Evolutionary conservation across 30 jellyfish, hydroid and myxozoan genomes (phyloP).

Genomic region (Pseudorhiza aurosa): DNA sequence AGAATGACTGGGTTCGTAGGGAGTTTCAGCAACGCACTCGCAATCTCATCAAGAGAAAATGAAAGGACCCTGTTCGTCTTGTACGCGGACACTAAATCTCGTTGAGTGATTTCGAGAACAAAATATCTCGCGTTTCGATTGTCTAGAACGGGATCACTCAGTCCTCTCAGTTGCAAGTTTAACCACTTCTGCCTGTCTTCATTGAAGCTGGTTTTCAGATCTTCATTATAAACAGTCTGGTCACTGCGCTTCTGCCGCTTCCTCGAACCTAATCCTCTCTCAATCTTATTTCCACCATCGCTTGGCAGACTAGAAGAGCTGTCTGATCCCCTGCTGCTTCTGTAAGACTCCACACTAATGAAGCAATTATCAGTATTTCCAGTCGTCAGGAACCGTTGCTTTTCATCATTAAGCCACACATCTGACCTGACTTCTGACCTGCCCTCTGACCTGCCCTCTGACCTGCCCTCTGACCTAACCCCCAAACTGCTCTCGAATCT

Average conservation of each 20-base stretch:
- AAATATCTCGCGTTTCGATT: constrained; percentile 16
- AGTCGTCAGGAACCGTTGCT: too few species aligned
- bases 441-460: too few species aligned
- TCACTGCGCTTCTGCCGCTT: background rate
- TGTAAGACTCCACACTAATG: background rate
- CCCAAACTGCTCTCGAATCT: too few species aligned
- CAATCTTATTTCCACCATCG: background rate
- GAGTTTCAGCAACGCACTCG: background rate
- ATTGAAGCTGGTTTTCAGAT: background rate
- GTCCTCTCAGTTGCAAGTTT: constrained; percentile 16
- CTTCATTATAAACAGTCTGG: background rate
- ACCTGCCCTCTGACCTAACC: too few species aligned
- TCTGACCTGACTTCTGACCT: too few species aligned
- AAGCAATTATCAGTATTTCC: too few species aligned
- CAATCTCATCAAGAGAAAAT: background rate
- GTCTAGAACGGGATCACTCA: constrained; percentile 11
- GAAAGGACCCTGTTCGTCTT: constrained; percentile 2
- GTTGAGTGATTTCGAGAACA: background rate
- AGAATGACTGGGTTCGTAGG: constrained; percentile 17
- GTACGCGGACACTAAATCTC: background rate
- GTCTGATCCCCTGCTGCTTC: background rate
- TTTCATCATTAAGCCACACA: too few species aligned
- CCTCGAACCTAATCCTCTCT: too few species aligned
- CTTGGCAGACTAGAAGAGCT: background rate
- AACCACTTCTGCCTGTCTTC: constrained; percentile 36